These are phyloP conservation scores for Drosophila yakuba DNA, from an alignment of 1,140 invertebrate genomes.

Conservation along the genomic window DNA sequence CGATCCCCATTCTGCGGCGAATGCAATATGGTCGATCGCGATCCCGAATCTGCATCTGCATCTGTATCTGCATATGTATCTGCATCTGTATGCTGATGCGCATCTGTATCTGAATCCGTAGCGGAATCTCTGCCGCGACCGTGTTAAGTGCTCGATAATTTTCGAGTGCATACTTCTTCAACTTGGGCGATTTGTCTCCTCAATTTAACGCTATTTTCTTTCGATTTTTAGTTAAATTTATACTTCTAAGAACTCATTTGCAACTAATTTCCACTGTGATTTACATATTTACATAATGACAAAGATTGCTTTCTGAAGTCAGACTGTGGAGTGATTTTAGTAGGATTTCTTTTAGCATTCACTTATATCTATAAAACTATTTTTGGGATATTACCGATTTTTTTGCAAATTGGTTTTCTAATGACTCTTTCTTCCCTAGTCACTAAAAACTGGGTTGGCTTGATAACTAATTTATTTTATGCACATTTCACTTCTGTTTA, in stretches of 20 bases:
- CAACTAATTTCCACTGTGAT: too few relatives aligned
- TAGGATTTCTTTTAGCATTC: too few relatives aligned
- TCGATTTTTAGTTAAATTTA: too few relatives aligned
- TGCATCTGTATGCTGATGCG: not conserved
- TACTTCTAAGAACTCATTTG: too few relatives aligned
- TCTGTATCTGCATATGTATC: constrained; percentile 20
- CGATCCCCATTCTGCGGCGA: constrained; percentile 15
- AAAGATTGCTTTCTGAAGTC: too few relatives aligned
- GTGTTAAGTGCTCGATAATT: constrained; percentile 81
- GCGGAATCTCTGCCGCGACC: constrained; percentile 55
- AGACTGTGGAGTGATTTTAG: too few relatives aligned
- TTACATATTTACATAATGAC: too few relatives aligned
- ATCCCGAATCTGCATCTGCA: constrained; percentile 31
- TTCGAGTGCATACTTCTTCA: constrained; percentile 43
- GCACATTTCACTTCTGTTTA: constrained; percentile 13
- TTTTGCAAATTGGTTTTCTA: not conserved
- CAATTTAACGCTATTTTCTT: not conserved
- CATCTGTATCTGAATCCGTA: constrained; percentile 17
- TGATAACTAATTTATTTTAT: constrained; percentile 24
- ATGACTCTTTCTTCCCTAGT: not conserved
- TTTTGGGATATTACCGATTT: not conserved
- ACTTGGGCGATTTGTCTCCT: constrained; percentile 21
- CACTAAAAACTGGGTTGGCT: not conserved
- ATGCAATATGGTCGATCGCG: constrained; percentile 58
- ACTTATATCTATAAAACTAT: too few relatives aligned